Conservation (phyloP, 92 coral and sea anemone genomes). For the Micromussa lordhowensis region DNA sequence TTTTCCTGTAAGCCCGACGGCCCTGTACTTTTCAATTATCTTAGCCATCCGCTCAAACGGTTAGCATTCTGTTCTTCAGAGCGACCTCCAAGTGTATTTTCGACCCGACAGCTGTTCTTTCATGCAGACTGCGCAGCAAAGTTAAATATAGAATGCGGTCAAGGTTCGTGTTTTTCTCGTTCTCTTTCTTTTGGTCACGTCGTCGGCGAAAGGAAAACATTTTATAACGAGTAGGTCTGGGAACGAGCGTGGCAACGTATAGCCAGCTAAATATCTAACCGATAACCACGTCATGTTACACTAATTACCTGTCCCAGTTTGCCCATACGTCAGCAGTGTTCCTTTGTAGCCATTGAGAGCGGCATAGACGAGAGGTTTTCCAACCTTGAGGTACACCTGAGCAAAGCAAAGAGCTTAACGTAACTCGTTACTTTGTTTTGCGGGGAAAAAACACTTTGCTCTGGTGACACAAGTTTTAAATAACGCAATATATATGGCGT, state of each 20-base stretch:
- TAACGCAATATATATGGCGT: too few relatives aligned
- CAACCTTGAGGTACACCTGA: constrained; percentile 83
- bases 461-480: too few relatives aligned
- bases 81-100: too few relatives aligned
- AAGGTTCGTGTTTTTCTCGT: too few relatives aligned
- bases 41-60: too few relatives aligned
- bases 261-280: not conserved
- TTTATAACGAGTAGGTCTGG: not conserved
- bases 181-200: not conserved
- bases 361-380: constrained; percentile 88
- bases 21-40: too few relatives aligned
- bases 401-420: not conserved
- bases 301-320: constrained; percentile 84
- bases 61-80: too few relatives aligned
- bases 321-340: constrained; percentile 86
- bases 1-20: too few relatives aligned
- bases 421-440: too few relatives aligned
- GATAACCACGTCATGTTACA: not conserved
- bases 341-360: constrained; percentile 91
- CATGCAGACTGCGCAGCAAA: too few relatives aligned
- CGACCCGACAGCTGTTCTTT: too few relatives aligned
- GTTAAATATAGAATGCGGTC: too few relatives aligned
- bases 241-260: not conserved
- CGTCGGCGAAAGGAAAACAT: not conserved
- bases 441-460: not conserved